phyloP scores from a whole-genome alignment of 2,888 invertebrate genomes.

The Lochmaea capreae region DNA sequence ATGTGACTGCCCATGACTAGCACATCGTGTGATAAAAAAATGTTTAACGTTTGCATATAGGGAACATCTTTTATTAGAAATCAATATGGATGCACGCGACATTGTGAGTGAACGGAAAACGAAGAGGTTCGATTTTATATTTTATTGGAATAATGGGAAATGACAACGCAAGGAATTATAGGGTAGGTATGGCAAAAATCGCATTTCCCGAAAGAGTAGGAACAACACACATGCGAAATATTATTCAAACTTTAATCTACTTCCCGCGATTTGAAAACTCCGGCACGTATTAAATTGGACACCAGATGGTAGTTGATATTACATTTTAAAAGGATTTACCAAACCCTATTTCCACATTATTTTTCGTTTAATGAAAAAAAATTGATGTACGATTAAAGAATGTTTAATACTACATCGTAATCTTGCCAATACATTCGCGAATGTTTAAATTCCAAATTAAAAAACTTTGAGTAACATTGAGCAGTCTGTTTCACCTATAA shows the following conservation, averaged over 20 bases:
- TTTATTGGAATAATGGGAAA: constrained; percentile 17
- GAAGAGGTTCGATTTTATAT: constrained; percentile 1
- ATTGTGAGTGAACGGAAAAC: neutral
- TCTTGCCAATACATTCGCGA: neutral
- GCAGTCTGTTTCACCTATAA: too few species aligned
- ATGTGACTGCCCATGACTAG: too few species aligned
- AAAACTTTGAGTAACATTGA: neutral
- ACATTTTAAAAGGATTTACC: constrained; percentile 35
- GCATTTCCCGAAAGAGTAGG: constrained; percentile 39
- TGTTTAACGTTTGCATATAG: too few species aligned
- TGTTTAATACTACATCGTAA: neutral
- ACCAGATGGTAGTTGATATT: constrained; percentile 42
- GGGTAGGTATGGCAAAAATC: constrained; percentile 19
- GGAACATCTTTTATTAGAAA: neutral
- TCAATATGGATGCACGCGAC: constrained; percentile 5
- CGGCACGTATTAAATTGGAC: constrained; percentile 45
- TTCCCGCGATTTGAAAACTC: constrained; percentile 42
- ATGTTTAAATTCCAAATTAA: neutral
- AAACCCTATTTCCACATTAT: constrained; percentile 23
- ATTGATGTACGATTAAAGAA: constrained; percentile 15
- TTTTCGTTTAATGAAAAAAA: constrained; percentile 24
- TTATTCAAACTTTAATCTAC: constrained; percentile 45
- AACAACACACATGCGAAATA: constrained; percentile 42
- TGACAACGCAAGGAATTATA: constrained; percentile 15
- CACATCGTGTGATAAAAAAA: too few species aligned